Evolutionary conservation across 2,113 vertebrate species (phyloP).

Genomic region (Thalassarche chlororhynchos): DNA sequence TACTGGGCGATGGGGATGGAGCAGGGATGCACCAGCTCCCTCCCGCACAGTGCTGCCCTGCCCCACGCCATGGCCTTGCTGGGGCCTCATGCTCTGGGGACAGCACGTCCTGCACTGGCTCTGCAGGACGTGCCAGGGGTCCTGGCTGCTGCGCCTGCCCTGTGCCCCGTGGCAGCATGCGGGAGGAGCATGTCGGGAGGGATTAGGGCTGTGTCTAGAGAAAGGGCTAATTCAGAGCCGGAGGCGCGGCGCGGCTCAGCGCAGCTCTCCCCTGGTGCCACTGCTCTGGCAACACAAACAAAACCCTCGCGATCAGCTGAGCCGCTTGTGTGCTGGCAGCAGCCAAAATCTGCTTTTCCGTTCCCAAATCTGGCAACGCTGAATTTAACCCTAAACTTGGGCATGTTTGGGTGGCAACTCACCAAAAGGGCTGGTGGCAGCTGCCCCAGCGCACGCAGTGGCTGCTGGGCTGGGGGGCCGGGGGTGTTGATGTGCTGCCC

Average conservation of each 20-base stretch:
- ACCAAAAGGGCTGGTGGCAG: not conserved
- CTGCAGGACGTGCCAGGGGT: not conserved
- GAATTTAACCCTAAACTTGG: not conserved
- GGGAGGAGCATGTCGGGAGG: not conserved
- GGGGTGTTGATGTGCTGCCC: not conserved
- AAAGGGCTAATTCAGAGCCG: not conserved
- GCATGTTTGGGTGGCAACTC: not conserved
- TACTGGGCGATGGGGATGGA: accelerated
- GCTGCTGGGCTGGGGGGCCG: not conserved
- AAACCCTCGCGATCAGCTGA: not conserved
- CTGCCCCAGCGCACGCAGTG: accelerated
- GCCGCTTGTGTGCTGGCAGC: not conserved
- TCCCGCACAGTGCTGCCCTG: not conserved
- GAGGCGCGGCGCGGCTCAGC: not conserved
- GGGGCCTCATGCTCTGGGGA: not conserved
- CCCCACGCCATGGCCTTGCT: accelerated
- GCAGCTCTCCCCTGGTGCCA: not conserved
- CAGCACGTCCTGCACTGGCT: accelerated
- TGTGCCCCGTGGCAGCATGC: not conserved
- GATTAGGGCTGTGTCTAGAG: not conserved
- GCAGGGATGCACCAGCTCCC: not conserved
- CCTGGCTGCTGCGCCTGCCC: accelerated
- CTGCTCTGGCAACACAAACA: not conserved
- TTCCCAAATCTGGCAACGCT: not conserved
- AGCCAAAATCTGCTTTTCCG: not conserved